phyloP scores from a whole-genome alignment of 2,113 vertebrate species.

The Eretmodus cyanostictus region DNA sequence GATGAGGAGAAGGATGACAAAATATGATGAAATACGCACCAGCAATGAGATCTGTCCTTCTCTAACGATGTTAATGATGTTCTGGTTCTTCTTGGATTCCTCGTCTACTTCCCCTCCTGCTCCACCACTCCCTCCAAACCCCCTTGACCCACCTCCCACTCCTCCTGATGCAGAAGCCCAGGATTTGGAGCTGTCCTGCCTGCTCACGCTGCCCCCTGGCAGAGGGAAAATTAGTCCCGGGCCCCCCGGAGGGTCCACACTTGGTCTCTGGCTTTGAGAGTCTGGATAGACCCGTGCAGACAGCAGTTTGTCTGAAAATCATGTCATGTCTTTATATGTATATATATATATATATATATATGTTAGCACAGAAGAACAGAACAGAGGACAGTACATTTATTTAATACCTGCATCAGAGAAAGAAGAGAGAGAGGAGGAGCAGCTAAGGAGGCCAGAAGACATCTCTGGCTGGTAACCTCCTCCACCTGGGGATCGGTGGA shows the following conservation, averaged over 20 bases:
- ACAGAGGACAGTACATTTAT: too few species aligned
- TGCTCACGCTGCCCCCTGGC: constrained; percentile 51
- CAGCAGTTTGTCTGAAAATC: constrained; percentile 72
- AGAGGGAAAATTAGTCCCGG: constrained; percentile 74
- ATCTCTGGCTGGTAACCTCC: constrained; percentile 53
- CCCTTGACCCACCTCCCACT: constrained; percentile 27
- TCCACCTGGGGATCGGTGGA: constrained; percentile 70
- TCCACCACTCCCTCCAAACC: constrained; percentile 75
- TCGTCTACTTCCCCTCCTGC: constrained; percentile 65
- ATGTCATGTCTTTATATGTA: neutral
- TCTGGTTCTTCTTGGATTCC: constrained; percentile 85
- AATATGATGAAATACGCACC: constrained; percentile 68
- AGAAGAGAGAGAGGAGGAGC: constrained; percentile 67
- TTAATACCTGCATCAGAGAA: constrained; percentile 56
- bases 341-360: neutral
- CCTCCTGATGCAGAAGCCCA: constrained; percentile 65
- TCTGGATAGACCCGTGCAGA: constrained; percentile 76
- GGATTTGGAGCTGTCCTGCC: constrained; percentile 65
- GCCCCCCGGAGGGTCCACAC: constrained; percentile 66
- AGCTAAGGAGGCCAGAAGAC: constrained; percentile 69
- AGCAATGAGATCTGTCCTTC: constrained; percentile 95
- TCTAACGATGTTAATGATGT: constrained; percentile 93
- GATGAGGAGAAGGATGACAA: neutral
- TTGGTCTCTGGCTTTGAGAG: constrained; percentile 64
- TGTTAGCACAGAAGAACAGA: neutral